Base-by-base conservation (phyloP, 2,797 vertebrate genomes). In the Anomalospiza imberbis region DNA sequence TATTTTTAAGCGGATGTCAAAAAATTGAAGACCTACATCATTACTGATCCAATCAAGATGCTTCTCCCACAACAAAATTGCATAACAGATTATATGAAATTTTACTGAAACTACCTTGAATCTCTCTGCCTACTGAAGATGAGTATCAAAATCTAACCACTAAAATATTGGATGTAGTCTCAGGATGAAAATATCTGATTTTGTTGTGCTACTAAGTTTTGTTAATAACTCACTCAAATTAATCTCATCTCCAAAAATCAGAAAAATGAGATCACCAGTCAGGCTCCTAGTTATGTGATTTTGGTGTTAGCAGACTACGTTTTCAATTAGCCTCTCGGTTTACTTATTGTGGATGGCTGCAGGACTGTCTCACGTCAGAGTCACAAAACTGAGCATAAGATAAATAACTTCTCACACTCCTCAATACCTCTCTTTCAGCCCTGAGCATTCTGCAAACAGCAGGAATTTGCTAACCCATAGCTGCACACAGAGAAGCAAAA, bases 271-370 rank as follows among this genome's bases (percentile, higher is more conserved):
- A 70, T 79, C 68, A 76, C 51, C 77, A 53, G 26, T 75, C 48
- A 91, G 73, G 38, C 34, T 92, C 58, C 45, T 53, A 58, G 31
- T 93, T 84, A 88, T 47, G 16, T 57, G 26, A 76, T 91, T 83
- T 84, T 85, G 62, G n/a, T 71, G 45, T 88, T 75, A 82, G 38
- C 9, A 67, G 60, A 51, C 36, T 74, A 36, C 54, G 54, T 83
- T 94, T 88, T 93, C 84, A 85, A 94, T 92, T 81, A 81, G 38
- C 22, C 51, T 73, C 18, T 86, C 60, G 63, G 40, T 91, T 94
- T 88, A 76, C 29, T 40, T 53, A 57, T 32, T 34, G 17, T 31
- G 22, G 21, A 80, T 44, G 50, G 34, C 60, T 76, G 19, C 42
- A 70, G 65, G 25, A 54, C 34, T 82, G 40, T 44, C 62, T 81